These are phyloP conservation scores for Neoascia interrupta DNA, from an alignment of 2,888 invertebrate species.

Conservation along the genomic window DNA sequence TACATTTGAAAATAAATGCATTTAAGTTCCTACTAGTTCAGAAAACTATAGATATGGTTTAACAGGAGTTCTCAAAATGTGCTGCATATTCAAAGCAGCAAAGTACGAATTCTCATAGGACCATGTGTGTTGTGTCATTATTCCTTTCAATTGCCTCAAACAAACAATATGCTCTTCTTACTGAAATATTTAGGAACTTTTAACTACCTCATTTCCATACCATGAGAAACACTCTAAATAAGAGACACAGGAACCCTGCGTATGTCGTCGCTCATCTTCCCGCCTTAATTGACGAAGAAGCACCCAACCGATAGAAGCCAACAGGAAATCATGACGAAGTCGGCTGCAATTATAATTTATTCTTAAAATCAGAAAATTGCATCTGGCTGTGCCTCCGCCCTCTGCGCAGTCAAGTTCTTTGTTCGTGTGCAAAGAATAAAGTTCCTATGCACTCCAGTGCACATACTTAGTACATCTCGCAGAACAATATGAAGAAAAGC, in stretches of 20 bases:
- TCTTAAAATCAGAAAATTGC: conserved; percentile 63
- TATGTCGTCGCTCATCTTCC: conserved; percentile 24
- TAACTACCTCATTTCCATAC: conserved; percentile 42
- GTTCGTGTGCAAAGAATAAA: background rate
- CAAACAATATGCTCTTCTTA: too few relatives aligned
- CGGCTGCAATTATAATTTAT: conserved; percentile 46
- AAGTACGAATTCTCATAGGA: too few relatives aligned
- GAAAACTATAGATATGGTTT: too few relatives aligned
- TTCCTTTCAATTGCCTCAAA: too few relatives aligned
- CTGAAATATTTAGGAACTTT: too few relatives aligned
- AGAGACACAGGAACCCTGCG: too few relatives aligned
- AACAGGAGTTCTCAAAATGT: too few relatives aligned
- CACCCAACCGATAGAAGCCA: conserved; percentile 4
- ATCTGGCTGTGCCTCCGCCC: conserved; percentile 35
- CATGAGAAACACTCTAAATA: conserved; percentile 25
- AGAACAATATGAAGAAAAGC: conserved; percentile 31
- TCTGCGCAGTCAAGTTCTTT: background rate
- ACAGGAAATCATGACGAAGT: conserved; percentile 29
- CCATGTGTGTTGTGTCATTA: too few relatives aligned
- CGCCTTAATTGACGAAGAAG: conserved; percentile 36
- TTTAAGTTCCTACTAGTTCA: too few relatives aligned
- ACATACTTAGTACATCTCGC: background rate
- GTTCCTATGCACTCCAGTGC: conserved; percentile 41
- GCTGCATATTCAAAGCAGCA: too few relatives aligned
- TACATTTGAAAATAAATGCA: too few relatives aligned